These are phyloP conservation scores for Xiphophorus hellerii DNA, from an alignment of 2,113 vertebrate species.

Conservation along the genomic window DNA sequence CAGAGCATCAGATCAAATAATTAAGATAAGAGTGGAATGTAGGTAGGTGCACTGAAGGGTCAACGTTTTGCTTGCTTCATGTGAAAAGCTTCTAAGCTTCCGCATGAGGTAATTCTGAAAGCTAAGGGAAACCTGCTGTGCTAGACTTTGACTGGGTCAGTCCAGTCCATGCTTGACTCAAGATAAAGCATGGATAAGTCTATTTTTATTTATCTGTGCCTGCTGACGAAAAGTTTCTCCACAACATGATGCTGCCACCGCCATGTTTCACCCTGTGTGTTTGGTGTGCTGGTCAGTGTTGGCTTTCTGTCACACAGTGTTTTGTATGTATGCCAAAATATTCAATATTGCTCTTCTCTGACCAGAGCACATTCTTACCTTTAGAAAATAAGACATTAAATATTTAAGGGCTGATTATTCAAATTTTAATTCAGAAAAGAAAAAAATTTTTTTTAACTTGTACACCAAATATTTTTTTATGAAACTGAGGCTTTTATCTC, in stretches of 20 bases:
- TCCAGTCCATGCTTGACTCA: too few relatives aligned
- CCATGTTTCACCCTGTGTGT: background rate
- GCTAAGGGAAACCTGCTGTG: too few relatives aligned
- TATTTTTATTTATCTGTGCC: background rate
- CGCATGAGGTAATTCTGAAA: too few relatives aligned
- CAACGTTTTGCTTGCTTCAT: too few relatives aligned
- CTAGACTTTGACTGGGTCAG: too few relatives aligned
- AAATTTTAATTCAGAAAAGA: background rate
- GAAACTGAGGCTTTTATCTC: background rate
- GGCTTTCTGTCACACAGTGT: background rate
- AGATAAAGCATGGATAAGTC: too few relatives aligned
- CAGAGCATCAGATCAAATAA: background rate
- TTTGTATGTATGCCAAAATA: background rate
- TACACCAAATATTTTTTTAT: too few relatives aligned
- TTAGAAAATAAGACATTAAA: background rate
- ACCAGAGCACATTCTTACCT: background rate
- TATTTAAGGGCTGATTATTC: background rate
- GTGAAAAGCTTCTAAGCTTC: too few relatives aligned
- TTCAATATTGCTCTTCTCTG: background rate
- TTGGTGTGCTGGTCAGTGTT: background rate
- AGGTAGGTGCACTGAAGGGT: too few relatives aligned
- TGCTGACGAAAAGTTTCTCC: background rate
- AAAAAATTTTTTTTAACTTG: too few relatives aligned
- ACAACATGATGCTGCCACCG: background rate
- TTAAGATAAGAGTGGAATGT: too few relatives aligned